Evolutionary conservation across 2,888 invertebrate genomes (phyloP).

Genomic region (Eretmocerus hayati): DNA sequence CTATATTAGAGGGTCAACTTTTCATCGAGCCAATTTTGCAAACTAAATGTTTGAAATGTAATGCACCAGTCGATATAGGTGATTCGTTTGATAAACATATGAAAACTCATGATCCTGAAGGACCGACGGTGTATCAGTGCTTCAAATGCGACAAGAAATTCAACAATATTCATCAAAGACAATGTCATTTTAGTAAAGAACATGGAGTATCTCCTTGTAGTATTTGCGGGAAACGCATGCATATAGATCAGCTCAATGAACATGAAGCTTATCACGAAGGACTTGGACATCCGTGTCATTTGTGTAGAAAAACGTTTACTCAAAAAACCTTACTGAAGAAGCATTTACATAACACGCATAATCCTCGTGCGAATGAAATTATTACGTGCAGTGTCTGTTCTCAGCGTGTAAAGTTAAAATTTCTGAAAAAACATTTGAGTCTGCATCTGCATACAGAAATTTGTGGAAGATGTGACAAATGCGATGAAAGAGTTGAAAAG

Average conservation of each 20-base stretch:
- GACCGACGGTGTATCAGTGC: slow-evolving; percentile 26
- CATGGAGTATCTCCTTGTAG: slow-evolving; percentile 26
- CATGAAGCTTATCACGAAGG: slow-evolving; percentile 37
- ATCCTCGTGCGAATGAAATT: slow-evolving; percentile 8
- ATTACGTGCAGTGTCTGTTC: slow-evolving; percentile 26
- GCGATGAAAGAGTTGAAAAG: slow-evolving; percentile 12
- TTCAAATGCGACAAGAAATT: slow-evolving; percentile 30
- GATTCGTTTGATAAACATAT: slow-evolving; percentile 31
- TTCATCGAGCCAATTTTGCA: slow-evolving; percentile 22
- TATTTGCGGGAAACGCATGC: slow-evolving; percentile 25
- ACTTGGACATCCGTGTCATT: slow-evolving; percentile 36
- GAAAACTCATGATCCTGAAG: slow-evolving; percentile 24
- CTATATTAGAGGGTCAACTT: slow-evolving; percentile 10
- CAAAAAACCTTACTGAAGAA: slow-evolving; percentile 17
- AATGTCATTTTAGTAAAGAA: slow-evolving; percentile 24
- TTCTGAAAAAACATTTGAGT: slow-evolving; percentile 22
- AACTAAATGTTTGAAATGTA: slow-evolving; percentile 26
- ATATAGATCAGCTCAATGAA: slow-evolving; percentile 16
- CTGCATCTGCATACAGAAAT: slow-evolving; percentile 24
- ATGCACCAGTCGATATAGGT: slow-evolving; percentile 12
- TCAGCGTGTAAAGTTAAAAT: slow-evolving; percentile 20
- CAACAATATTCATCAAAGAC: slow-evolving; percentile 19
- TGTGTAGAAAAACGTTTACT: slow-evolving; percentile 32
- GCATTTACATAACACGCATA: slow-evolving; percentile 24
- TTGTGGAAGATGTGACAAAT: slow-evolving; percentile 24